These are phyloP conservation scores for Suricata suricatta DNA, from an alignment of 2,113 vertebrate species.

Conservation along the genomic window DNA sequence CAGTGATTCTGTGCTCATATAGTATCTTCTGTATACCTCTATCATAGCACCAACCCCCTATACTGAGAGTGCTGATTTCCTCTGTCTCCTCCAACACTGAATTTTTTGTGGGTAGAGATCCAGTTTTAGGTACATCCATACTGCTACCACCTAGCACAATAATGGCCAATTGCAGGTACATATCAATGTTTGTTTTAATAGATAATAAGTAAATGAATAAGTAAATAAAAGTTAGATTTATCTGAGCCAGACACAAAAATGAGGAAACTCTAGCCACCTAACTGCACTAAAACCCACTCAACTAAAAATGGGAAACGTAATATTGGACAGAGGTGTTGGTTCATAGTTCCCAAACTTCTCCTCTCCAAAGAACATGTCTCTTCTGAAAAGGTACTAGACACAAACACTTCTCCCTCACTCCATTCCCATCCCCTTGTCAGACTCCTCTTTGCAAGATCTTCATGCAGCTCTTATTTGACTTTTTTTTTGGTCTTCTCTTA, in stretches of 20 bases:
- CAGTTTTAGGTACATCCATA: neutral
- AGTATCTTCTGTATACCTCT: neutral
- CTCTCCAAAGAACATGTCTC: neutral
- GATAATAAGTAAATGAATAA: neutral
- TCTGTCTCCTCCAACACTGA: neutral
- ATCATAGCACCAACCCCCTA: neutral
- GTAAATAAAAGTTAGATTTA: neutral
- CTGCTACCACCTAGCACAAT: neutral
- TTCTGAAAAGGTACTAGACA: neutral
- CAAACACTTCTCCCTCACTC: neutral
- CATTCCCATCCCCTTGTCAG: neutral
- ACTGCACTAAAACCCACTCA: neutral
- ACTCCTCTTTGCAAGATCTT: neutral
- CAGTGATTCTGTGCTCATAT: neutral
- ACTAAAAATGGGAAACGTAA: neutral
- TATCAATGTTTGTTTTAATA: neutral
- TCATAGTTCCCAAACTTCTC: neutral
- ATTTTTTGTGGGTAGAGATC: neutral
- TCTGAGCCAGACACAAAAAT: neutral
- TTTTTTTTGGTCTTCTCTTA: neutral
- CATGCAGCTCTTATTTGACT: neutral
- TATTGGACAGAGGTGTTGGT: neutral
- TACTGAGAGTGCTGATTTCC: neutral
- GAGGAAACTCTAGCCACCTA: neutral
- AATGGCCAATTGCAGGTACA: neutral